Evolutionary conservation across 2,113 vertebrate genomes (phyloP).

Genomic region (Gymnogyps californianus): DNA sequence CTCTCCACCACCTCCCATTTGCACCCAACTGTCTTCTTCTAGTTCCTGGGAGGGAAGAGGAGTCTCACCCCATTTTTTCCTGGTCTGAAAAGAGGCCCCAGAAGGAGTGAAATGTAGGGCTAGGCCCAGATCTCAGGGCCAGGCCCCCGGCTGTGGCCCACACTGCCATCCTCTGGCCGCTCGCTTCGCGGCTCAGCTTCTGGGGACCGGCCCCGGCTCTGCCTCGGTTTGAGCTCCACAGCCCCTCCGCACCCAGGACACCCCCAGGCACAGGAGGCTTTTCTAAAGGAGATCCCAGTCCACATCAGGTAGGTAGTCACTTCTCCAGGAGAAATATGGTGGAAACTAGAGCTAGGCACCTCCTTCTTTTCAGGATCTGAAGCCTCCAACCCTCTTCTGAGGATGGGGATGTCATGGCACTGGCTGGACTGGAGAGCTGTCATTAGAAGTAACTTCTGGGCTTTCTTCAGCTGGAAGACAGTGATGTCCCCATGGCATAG

Average conservation of each 20-base stretch:
- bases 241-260: not conserved
- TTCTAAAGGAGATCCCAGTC: not conserved
- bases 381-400: not conserved
- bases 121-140: not conserved
- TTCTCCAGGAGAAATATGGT: not conserved
- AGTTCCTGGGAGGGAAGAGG: not conserved
- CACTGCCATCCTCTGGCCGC: not conserved
- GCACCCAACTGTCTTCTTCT: not conserved
- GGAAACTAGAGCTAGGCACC: not conserved
- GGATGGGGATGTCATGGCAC: not conserved
- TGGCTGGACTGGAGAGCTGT: not conserved
- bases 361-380: not conserved
- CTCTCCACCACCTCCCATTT: not conserved
- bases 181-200: not conserved
- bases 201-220: not conserved
- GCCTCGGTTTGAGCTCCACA: not conserved
- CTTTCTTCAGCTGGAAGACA: not conserved
- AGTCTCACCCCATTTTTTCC: not conserved
- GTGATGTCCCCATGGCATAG: not conserved
- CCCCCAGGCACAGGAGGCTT: not conserved
- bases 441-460: not conserved
- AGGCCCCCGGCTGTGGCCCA: not conserved
- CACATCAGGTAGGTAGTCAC: rapidly evolving
- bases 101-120: not conserved
- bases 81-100: not conserved